Evolutionary conservation across 1,140 invertebrate species (phyloP).

Genomic region (Choristoneura fumiferana): DNA sequence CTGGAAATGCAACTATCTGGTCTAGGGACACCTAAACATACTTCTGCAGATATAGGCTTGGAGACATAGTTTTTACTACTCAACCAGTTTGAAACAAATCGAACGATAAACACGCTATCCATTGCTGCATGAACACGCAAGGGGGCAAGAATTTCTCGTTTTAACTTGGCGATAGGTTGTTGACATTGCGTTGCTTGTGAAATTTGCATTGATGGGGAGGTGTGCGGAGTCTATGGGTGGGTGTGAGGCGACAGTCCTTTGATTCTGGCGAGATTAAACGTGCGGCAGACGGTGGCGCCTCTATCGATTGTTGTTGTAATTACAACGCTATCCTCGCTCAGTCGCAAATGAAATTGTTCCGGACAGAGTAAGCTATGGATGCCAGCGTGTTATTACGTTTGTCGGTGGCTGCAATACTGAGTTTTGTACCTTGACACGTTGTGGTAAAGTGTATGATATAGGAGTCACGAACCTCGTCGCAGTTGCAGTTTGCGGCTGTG

Average conservation of each 20-base stretch:
- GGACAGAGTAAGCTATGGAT: constrained; percentile 70
- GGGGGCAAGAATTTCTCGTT: neutral
- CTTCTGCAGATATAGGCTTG: constrained; percentile 67
- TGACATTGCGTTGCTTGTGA: constrained; percentile 22
- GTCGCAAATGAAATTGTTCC: constrained; percentile 78
- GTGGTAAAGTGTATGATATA: constrained; percentile 17
- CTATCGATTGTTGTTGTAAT: constrained; percentile 78
- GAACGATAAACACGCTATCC: constrained; percentile 26
- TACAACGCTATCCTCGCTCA: constrained; percentile 76
- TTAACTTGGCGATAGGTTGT: constrained; percentile 37
- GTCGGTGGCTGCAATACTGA: constrained; percentile 28
- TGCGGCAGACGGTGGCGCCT: constrained; percentile 77
- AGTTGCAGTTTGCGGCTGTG: constrained; percentile 12
- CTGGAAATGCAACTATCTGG: constrained; percentile 74
- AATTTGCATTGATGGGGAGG: constrained; percentile 34
- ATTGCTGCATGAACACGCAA: constrained; percentile 31
- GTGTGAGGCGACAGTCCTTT: constrained; percentile 75
- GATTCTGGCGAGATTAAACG: constrained; percentile 77
- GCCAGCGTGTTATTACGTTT: constrained; percentile 64
- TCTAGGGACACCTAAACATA: constrained; percentile 69
- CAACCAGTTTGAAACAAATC: constrained; percentile 50
- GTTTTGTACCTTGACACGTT: constrained; percentile 41
- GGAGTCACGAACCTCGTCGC: neutral
- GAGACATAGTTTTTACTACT: constrained; percentile 68
- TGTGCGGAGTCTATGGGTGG: constrained; percentile 52